Evolutionary conservation across 2,797 vertebrate genomes (phyloP), one percentile per base, ranked within the genome.

Genomic region (Rachycentron canadum): DNA sequence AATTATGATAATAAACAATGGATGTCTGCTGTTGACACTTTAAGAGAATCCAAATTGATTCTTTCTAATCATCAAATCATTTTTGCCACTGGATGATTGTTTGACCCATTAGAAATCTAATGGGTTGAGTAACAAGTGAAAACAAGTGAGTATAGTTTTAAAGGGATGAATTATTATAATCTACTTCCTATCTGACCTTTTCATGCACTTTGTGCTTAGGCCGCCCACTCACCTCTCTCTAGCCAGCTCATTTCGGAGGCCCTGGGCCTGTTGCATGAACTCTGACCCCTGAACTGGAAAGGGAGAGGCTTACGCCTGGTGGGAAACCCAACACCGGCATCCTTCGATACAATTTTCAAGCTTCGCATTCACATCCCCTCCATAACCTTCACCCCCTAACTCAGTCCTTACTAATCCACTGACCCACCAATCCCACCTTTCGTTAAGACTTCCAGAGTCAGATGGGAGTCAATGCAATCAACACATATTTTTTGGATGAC

Each of bases 251-350:
- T 88, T 90, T 85, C 19, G 1, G 76, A 77, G 84, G 85, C 86
- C 89, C 86, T 49, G 1, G 90, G 89, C 77, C 78, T 80, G 80
- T 40, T 82, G 72, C 26, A 14, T 86, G 88, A 92, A 67, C 90
- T 78, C 78, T 88, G 83, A 90, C 87, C 88, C 66, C 8, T 82
- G 72, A 81, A 77, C 82, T 88, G 82, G 86, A 92, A 91, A 88
- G 79, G 74, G 86, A 90, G 86, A 90, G 88, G 86, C 81, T 87
- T 87, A 85, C 4, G 43, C 57, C 78, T 43, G 79, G 84, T 57
- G 75, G 76, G 88, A 90, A 93, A 93, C 81, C 78, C 82, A 81
- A 91, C 84, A 90, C 92, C 80, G 12, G 61, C 78, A 57, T 81
- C 81, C 79, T 86, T 79, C n/a, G 10, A 79, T 84, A 65, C 74